Conservation (phyloP, 2,888 invertebrate genomes). For the Gymnosoma rotundatum region DNA sequence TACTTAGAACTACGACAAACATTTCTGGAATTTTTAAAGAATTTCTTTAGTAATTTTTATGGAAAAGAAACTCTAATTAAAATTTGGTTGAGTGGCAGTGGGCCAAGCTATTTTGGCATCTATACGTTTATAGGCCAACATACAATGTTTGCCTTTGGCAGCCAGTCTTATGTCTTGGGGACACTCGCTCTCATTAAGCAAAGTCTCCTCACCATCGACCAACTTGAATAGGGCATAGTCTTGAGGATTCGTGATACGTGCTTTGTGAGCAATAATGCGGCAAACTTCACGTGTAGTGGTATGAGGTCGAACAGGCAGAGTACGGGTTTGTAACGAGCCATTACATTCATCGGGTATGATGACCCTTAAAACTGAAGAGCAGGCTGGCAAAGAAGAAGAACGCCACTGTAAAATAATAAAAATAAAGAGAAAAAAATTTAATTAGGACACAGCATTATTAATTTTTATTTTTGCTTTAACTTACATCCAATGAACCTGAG, state of each 20-base stretch:
- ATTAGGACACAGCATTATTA: not conserved
- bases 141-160: constrained; percentile 91
- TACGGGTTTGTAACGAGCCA: constrained; percentile 95
- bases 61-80: constrained; percentile 48
- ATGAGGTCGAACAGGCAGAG: constrained; percentile 95
- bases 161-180: constrained; percentile 92
- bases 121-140: constrained; percentile 96
- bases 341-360: constrained; percentile 97
- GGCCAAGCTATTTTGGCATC: constrained; percentile 99
- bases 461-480: constrained; percentile 63
- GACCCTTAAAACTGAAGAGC: constrained; percentile 91
- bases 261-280: constrained; percentile 96
- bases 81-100: constrained; percentile 78
- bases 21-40: constrained; percentile 49
- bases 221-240: constrained; percentile 96
- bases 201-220: constrained; percentile 95
- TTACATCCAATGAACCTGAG: constrained; percentile 81
- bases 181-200: constrained; percentile 93
- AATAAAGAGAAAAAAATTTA: not conserved
- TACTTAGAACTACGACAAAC: constrained; percentile 59
- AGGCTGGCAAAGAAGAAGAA: constrained; percentile 84
- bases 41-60: constrained; percentile 18
- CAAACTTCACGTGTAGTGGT: constrained; percentile 96
- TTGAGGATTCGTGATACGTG: constrained; percentile 97
- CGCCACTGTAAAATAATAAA: constrained; percentile 82